Evolutionary conservation across 1,140 invertebrate species (phyloP).

Genomic region (Lordiphosa mommai): DNA sequence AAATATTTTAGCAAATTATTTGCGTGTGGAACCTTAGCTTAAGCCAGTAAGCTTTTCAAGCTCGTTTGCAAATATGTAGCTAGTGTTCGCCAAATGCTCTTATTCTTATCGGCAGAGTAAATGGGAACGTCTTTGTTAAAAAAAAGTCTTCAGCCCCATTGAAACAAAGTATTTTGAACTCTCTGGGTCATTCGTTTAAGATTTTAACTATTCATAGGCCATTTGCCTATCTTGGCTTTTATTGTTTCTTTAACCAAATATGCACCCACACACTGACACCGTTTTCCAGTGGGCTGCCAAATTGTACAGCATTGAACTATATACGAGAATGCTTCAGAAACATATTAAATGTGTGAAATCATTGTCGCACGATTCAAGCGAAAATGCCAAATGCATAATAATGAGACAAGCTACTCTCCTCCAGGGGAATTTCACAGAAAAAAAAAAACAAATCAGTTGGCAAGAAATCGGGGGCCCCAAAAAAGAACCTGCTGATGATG

Average conservation of each 20-base stretch:
- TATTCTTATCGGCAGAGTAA: too few relatives aligned
- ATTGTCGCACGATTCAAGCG: conserved; percentile 49
- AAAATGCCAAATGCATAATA: conserved; percentile 52
- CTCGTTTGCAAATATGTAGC: too few relatives aligned
- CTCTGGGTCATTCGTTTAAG: conserved; percentile 1
- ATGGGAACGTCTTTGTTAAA: too few relatives aligned
- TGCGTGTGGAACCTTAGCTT: too few relatives aligned
- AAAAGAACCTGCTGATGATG: conserved; percentile 24
- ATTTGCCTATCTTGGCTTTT: conserved; percentile 2
- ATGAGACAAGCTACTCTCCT: conserved; percentile 13
- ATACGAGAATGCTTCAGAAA: conserved; percentile 46
- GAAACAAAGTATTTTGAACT: background rate
- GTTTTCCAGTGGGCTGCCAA: conserved; percentile 31
- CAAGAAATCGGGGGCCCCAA: conserved; percentile 22
- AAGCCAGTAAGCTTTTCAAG: too few relatives aligned
- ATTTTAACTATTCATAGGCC: background rate
- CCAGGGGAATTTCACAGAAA: conserved; percentile 44
- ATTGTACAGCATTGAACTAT: conserved; percentile 60
- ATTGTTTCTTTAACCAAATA: conserved; percentile 1
- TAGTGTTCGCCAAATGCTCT: too few relatives aligned
- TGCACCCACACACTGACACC: conserved; percentile 45
- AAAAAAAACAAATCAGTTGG: conserved; percentile 15
- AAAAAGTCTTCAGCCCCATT: too few relatives aligned
- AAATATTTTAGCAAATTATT: too few relatives aligned
- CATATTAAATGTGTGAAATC: conserved; percentile 39